Evolutionary conservation across 1,140 invertebrate species (phyloP), one percentile per base, ranked within the genome.

Genomic region (Hyles vespertilio): DNA sequence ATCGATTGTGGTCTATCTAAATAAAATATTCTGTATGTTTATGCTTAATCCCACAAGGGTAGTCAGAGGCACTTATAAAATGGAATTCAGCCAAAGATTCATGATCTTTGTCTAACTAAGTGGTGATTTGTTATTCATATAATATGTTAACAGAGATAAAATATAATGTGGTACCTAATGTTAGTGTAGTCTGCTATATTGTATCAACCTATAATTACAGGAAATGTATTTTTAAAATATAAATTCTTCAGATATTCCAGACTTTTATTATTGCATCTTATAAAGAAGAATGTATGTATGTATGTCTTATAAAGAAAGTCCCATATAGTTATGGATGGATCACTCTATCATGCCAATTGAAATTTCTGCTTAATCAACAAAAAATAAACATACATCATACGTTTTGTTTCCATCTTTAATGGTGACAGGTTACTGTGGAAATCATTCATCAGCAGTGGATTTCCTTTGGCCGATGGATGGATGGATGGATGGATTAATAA

Each of bases 141-240:
- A 10, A 47, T 48, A 10, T 53, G 47, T 53, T 43, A 6, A 59
- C 34, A 48, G 33, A 53, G 51, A 40, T 40, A 22, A 22, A 22
- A 40, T 40, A 5, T 40, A 5, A 40, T 40, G 36, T 40, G 36
- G 10, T 48, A 48, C n/a, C n/a, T 22, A 12, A 48, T 56, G 45
- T 57, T 59, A 57, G 51, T 58, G 58, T 66, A 54, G 63, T 70
- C 56, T 56, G 47, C 59, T 69, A 58, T 48, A 57, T 54, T 70
- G 65, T 66, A 65, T 68, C 46, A 52, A 55, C 56, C 61, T 67
- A 51, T 67, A 58, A 69, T 58, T 77, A 74, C 74, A 74, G 74
- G 71, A 77, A 77, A 67, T 69, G 69, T 77, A 74, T 77, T 74
- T 74, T 73, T 69, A 59, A 72, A 70, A 73, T 69, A 73, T 54